phyloP scores from a whole-genome alignment of 2,888 invertebrate genomes.

The Cacoxenus indagator region DNA sequence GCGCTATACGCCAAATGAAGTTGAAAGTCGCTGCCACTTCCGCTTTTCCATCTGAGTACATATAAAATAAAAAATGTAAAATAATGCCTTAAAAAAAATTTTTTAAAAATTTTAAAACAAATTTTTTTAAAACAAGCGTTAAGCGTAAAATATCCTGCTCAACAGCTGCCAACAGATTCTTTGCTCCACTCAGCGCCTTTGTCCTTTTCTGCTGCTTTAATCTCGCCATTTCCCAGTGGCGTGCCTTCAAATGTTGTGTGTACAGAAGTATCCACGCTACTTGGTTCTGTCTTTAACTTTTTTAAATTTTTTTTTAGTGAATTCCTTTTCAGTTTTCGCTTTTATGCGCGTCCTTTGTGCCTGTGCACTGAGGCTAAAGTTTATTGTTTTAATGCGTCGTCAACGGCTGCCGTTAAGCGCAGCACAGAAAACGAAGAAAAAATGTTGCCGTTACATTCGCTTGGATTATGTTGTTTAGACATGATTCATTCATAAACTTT shows the following conservation, averaged over 20 bases:
- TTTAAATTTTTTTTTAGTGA: not conserved
- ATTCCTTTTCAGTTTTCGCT: not conserved
- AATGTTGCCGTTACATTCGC: not conserved
- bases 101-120: no score
- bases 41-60: no score
- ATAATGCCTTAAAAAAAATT: no score
- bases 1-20: not conserved
- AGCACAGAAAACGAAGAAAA: not conserved
- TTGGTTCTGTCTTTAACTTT: not conserved
- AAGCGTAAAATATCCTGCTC: no score
- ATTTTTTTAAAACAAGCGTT: no score
- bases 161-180: no score
- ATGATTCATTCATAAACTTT: not conserved
- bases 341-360: not conserved
- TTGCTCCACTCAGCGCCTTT: not conserved
- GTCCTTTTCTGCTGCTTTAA: not conserved
- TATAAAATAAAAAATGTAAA: no score
- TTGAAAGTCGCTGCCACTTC: not conserved
- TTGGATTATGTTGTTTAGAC: not conserved
- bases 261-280: not conserved
- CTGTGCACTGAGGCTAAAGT: conserved; percentile 6
- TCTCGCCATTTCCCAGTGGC: not conserved
- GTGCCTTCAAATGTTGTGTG: not conserved
- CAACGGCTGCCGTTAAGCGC: not conserved
- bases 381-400: conserved; percentile 19